These are phyloP conservation scores for Cherax destructor DNA, from an alignment of 1,140 invertebrate genomes.

Conservation along the genomic window DNA sequence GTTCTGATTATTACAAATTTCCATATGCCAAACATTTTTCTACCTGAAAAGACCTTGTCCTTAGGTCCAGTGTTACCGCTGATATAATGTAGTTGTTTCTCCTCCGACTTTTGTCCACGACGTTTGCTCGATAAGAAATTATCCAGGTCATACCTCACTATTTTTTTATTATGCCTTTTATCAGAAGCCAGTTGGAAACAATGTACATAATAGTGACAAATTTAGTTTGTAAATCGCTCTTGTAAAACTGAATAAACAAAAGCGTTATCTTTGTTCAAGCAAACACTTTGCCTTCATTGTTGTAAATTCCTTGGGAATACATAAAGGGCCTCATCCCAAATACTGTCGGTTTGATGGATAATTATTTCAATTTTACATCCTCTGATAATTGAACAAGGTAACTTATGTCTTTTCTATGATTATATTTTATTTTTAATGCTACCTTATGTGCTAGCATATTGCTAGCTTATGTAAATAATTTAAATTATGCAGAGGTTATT, in stretches of 20 bases:
- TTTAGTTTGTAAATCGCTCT: not conserved
- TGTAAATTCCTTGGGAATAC: not conserved
- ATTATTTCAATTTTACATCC: constrained; percentile 22
- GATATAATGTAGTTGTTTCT: not conserved
- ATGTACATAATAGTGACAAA: constrained; percentile 8
- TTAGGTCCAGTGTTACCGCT: not conserved
- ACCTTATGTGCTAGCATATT: constrained; percentile 60
- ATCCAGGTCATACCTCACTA: not conserved
- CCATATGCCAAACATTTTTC: not conserved
- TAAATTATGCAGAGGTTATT: constrained; percentile 61
- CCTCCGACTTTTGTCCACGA: not conserved
- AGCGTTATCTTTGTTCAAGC: not conserved
- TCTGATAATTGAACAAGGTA: constrained; percentile 43
- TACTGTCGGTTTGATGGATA: constrained; percentile 39
- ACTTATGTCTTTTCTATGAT: constrained; percentile 60
- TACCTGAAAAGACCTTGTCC: not conserved
- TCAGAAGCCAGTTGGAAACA: not conserved
- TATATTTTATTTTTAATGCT: constrained; percentile 51
- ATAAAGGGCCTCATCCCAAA: constrained; percentile 10
- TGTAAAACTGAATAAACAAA: not conserved
- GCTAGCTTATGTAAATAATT: constrained; percentile 60
- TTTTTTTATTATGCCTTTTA: not conserved
- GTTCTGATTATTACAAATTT: not conserved
- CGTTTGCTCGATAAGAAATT: not conserved
- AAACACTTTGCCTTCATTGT: constrained; percentile 28